These are phyloP conservation scores for Tragelaphus strepsiceros DNA, from an alignment of 2,113 vertebrate genomes.

Conservation along the genomic window DNA sequence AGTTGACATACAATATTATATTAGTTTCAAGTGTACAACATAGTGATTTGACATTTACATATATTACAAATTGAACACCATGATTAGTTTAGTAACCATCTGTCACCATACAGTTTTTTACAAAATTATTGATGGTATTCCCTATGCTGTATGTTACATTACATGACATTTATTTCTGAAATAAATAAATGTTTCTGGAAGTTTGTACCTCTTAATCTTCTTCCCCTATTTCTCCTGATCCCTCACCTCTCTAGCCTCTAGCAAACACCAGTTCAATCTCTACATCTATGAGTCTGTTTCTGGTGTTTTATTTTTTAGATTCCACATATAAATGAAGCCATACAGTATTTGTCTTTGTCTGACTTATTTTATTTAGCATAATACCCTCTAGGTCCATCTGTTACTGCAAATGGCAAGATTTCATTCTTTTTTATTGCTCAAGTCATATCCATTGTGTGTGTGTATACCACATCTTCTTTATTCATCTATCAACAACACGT, in stretches of 20 bases:
- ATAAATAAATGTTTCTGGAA: neutral
- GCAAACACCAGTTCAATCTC: neutral
- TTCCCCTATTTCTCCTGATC: neutral
- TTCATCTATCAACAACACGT: neutral
- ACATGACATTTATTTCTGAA: neutral
- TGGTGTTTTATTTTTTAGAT: neutral
- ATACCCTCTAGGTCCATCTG: neutral
- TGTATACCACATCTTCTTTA: neutral
- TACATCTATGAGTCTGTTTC: neutral
- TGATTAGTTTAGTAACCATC: neutral
- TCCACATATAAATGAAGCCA: neutral
- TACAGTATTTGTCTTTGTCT: neutral
- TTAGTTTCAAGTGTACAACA: neutral
- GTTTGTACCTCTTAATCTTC: neutral
- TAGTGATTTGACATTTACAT: neutral
- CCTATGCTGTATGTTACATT: neutral
- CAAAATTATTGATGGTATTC: neutral
- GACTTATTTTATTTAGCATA: neutral
- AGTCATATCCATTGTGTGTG: neutral
- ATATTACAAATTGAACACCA: neutral
- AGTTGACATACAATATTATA: neutral
- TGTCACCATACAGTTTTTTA: neutral
- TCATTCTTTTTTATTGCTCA: neutral
- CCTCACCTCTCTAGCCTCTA: neutral
- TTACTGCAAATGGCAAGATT: neutral